Evolutionary conservation across 2,113 vertebrate species (phyloP).

Genomic region (Myrmecophaga tridactyla): DNA sequence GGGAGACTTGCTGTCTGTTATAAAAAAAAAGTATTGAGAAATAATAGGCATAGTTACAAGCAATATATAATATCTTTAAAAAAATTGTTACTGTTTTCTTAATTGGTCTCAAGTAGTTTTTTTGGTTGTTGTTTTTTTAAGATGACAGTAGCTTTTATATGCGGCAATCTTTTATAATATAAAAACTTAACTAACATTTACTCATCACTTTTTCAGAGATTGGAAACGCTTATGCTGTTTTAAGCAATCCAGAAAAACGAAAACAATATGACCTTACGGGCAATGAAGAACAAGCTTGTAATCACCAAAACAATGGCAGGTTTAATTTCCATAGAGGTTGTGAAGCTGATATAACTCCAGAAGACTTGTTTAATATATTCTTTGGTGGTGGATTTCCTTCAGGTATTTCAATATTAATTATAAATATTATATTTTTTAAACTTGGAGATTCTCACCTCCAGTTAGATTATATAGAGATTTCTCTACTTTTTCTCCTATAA

Average conservation of each 20-base stretch:
- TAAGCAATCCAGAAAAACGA: constrained; percentile 95
- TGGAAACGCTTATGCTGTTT: constrained; percentile 95
- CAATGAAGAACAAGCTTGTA: constrained; percentile 90
- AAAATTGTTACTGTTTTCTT: neutral
- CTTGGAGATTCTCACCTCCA: neutral
- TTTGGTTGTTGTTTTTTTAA: neutral
- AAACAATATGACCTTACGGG: constrained; percentile 96
- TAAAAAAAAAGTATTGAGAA: constrained; percentile 13
- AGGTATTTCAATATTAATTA: constrained; percentile 82
- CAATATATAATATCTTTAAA: neutral
- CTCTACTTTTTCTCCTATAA: neutral
- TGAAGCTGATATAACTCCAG: constrained; percentile 97
- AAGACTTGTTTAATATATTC: constrained; percentile 99
- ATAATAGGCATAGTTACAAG: neutral
- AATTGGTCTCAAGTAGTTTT: neutral
- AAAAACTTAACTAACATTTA: constrained; percentile 33
- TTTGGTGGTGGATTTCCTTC: constrained; percentile 96
- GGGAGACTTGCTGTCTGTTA: neutral
- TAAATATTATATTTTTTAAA: constrained; percentile 15
- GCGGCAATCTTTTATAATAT: neutral
- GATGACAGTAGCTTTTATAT: neutral
- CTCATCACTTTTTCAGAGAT: constrained; percentile 88
- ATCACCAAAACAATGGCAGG: constrained; percentile 87
- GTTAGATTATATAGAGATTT: neutral
- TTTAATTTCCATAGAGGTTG: constrained; percentile 96